Conservation (phyloP, 2,888 invertebrate species). For the Orthosia cruda region DNA sequence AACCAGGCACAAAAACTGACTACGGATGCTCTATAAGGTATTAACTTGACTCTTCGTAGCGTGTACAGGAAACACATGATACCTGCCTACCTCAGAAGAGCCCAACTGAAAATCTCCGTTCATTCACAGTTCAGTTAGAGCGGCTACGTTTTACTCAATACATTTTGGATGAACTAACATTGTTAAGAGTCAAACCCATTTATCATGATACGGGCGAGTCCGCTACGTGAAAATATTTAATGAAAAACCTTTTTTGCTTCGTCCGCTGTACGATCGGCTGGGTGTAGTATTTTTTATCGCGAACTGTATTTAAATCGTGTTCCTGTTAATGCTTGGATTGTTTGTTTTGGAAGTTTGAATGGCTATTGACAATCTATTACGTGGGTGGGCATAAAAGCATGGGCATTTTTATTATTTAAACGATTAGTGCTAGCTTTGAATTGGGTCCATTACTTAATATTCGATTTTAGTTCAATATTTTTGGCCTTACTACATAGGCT, state of each 20-base stretch:
- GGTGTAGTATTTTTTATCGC: slow-evolving; percentile 50
- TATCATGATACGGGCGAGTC: slow-evolving; percentile 67
- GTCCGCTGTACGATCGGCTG: slow-evolving; percentile 34
- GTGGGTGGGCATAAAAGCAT: background rate
- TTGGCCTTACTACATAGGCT: no score
- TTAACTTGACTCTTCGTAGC: background rate
- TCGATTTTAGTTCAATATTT: no score
- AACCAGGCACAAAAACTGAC: no score
- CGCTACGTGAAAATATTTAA: slow-evolving; percentile 69
- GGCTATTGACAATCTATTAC: background rate
- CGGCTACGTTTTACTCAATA: slow-evolving; percentile 60
- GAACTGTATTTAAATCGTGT: slow-evolving; percentile 55
- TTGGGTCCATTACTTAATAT: background rate
- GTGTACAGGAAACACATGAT: no score
- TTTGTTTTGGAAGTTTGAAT: slow-evolving; percentile 21
- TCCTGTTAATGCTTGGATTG: slow-evolving; percentile 35
- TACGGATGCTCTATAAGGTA: no score
- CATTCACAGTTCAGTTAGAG: slow-evolving; percentile 55
- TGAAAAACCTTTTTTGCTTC: slow-evolving; percentile 64
- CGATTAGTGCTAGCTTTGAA: background rate
- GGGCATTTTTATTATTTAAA: background rate
- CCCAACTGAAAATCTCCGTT: slow-evolving; percentile 3
- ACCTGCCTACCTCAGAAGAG: background rate
- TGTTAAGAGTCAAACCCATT: slow-evolving; percentile 70
- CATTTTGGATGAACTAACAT: slow-evolving; percentile 69